Evolutionary conservation across 2,797 vertebrate genomes (phyloP), one percentile per base, ranked within the genome.

Genomic region (Sebastes umbrosus): DNA sequence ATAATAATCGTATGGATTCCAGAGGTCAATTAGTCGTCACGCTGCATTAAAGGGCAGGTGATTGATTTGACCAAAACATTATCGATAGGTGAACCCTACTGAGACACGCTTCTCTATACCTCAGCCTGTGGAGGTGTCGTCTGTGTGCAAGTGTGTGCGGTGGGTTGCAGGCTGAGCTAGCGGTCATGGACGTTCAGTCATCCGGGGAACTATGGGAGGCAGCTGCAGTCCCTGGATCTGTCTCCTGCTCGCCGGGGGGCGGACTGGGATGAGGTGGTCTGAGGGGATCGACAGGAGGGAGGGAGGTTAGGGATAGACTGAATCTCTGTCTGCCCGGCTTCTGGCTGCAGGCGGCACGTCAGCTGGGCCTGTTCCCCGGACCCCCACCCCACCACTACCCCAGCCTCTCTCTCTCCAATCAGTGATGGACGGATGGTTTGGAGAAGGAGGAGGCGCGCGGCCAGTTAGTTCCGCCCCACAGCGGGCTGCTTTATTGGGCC

Each of bases 311-410:
- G 68, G 76, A 76, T 58, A 58, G 80, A 77, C 52, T 4, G 69
- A 83, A 86, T 74, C 69, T 65, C 27, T 74, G 82, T 75, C 84
- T 84, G 83, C 39, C 83, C 79, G 82, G 76, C 82, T 90, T 72
- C 82, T 80, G 82, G 69, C 93, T 92, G 84, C 87, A 70, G 90
- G 91, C 87, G 4, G 88, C 87, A 52, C 81, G 90, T 96, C 95
- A 96, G 94, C 93, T 94, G 94, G 91, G 91, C 74, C 87, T 69
- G 12, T 93, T 94, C 94, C 90, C 94, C 88, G 74, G 79, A 75
- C 82, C 69, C 50, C 20, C 50, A 54, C 8, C 50, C 82, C 85
- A 34, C 57, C 18, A 10, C 29, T 12, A 62, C 75, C 74, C 32
- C 83, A 59, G 72, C 73, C 70, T 46, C 75, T 75, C 62, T 74